Base-by-base conservation (phyloP, 1,140 invertebrate genomes). In the Sitobion miscanthi region DNA sequence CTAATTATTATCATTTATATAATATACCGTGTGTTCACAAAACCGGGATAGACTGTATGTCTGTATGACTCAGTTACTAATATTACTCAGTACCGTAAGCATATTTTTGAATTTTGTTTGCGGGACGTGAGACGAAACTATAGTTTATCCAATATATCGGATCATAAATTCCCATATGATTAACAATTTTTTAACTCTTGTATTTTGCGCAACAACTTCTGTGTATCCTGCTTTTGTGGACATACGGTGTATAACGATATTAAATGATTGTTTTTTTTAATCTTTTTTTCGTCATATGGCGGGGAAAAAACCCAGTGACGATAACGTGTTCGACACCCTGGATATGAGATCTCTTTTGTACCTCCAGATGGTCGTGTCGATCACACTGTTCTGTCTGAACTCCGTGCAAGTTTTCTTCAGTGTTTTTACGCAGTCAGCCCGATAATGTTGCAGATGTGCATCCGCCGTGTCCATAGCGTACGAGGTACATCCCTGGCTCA, bases 381-480 rank as follows among this genome's bases (percentile, higher is more conserved):
- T 96, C 35, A 98, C 96, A 45, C 97, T 98, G 94, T 98, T 97
- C 94, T 97, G 97, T 45, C 97, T 96, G 95, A 97, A 98, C 94
- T 98, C 97, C 35, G 97, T 96, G 95, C 98, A 99, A 52, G 96
- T 96, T 95, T 98, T 98, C 95, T 98, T 98, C 94, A 99, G 95
- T 25, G 98, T 98, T 93, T 97, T 98, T 23, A 99, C 98, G 95
- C 98, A 99, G 94, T 98, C 98, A 23, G 97, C 97, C 52, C 98
- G 96, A 95, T 99, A 99, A 95, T 99, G 98, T 95, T 99, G 98
- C 94, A 99, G 95, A 94, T 99, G 97, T 17, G 98, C 98, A 94
- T 98, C 97, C 87, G 96, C 96, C 4, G 97, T 98, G 94, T 98
- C 97, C 93, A 99, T 97, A 21, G 98, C 96, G 95, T 98, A 99